Evolutionary conservation across 30 jellyfish, hydroid and myxozoan species (phyloP), one percentile per base, ranked within the genome.

Genomic region (Mastigias papua): DNA sequence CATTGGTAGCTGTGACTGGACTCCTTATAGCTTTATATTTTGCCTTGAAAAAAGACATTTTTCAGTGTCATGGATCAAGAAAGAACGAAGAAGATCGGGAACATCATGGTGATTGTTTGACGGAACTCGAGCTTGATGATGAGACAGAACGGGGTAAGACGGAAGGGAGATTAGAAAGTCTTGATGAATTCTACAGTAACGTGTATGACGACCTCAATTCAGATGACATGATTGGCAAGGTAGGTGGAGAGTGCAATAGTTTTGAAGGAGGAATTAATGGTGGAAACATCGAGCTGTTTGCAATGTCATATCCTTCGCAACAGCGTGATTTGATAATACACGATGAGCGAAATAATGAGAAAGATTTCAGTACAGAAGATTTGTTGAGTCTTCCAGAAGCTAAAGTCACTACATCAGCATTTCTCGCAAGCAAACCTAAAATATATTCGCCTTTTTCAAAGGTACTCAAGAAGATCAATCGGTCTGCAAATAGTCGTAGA

Each of bases 11-110:
- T 30, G 64, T 89, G 34, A 60, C 92, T 4, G 91, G 84, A 0
- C 30, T 83, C 9, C 91, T 93, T 29, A 91, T 84, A 10, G 82
- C 60, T 25, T 30, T 93, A 9, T 93, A 89, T 63, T 62, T 90
- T 48, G 78, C 91, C 3, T 69, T 95, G 65, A 89, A 89, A 66
- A 86, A 69, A 68, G 98, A 82, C 27, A 34, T 86, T 61, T 95
- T 91, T 54, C 60, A 82, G 35, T 95, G 99, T 82, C 62, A n/a
- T 34, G 97, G 93, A 11, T 32, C 80, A 30, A 90, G 87, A 69
- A 61, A 89, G 15, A 79, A 32, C 2, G 97, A 84, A 25, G 97
- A 89, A 13, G 90, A 79, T 13, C 34, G 81, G 7, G 11, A 8
- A 28, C 11, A 17, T 19, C 35, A 63, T 2, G 32, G 23, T 17